Base-by-base conservation (phyloP, 2,113 vertebrate species). In the Aleadryas rufinucha region DNA sequence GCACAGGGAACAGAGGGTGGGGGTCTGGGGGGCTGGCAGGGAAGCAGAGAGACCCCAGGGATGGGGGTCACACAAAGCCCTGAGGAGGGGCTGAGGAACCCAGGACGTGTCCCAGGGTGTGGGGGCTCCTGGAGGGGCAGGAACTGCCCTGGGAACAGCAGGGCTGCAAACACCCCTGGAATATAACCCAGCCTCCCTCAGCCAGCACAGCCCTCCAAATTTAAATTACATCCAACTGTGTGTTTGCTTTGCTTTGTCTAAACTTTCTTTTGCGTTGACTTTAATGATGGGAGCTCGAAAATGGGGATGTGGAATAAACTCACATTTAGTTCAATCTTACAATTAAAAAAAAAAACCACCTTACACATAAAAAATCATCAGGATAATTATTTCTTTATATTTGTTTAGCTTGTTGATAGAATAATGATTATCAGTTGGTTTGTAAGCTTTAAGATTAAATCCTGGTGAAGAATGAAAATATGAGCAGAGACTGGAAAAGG, bases 81-180 rank as follows among this genome's bases (percentile, higher is more conserved):
- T 49, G 41, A 50, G 50, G 64, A 84, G 80, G 83, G 53, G 45
- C 16, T 45, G 81, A 33, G 52, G 42, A 33, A 22, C 11, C 91
- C 87, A n/a, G 44, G 42, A 24, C 1, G 3, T 45, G 41, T 13
- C 60, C 20, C 35, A 16, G 91, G 37, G n/a, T 16, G 53, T 45
- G 59, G 93, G 77, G 92, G 61, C 72, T 89, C 96, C 96, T 87
- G 84, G 90, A 50, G 45, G 82, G 87, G 84, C 96, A 92, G 96
- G 95, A 85, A 97, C 98, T 98, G 97, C 98, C 97, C 98, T 98
- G 98, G 98, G 94, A 97, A 98, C 98, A 97, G 78, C 98, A 98
- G 98, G 98, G 98, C 95, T 98, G 98, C 98, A 98, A 98, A 98
- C 98, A 98, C 98, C 97, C 98, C 97, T 98, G 97, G 96, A 98